A percentile compares a stretch with the other conserved stretches of the same genome.
phyloP scores from a whole-genome alignment of 2,888 invertebrate species.

The Oxytorus armatus region DNA sequence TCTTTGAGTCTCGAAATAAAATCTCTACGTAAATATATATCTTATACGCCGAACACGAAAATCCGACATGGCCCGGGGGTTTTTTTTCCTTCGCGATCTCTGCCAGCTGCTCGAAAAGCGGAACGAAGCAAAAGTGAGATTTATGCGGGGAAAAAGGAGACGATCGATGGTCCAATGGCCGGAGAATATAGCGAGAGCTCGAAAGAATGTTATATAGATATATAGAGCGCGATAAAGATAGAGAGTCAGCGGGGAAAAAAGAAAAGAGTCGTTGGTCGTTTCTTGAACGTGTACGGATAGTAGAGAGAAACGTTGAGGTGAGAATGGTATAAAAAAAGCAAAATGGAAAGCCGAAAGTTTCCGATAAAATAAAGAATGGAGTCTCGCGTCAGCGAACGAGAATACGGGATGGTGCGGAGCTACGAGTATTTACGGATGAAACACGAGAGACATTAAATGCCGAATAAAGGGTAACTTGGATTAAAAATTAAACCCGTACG shows the following conservation, averaged over 20 bases:
- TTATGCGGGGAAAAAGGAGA: slow-evolving; percentile 48
- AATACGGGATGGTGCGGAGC: not conserved
- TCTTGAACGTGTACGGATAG: slow-evolving; percentile 6
- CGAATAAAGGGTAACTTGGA: slow-evolving; percentile 27
- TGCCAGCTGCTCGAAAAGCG: slow-evolving; percentile 26
- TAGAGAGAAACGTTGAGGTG: slow-evolving; percentile 33
- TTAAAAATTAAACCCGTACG: slow-evolving; percentile 43
- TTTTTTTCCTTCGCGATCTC: slow-evolving; percentile 21
- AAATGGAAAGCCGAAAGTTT: slow-evolving; percentile 22
- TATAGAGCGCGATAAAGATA: slow-evolving; percentile 4
- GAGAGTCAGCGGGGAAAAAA: slow-evolving; percentile 2
- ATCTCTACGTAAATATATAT: not conserved
- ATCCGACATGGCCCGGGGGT: not conserved
- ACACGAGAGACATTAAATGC: not conserved
- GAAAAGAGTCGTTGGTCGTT: slow-evolving; percentile 2
- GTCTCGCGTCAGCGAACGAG: slow-evolving; percentile 4
- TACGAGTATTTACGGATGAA: slow-evolving; percentile 20
- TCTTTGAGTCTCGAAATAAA: slow-evolving; percentile 8
- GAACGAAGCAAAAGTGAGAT: slow-evolving; percentile 56
- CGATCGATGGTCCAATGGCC: slow-evolving; percentile 39
- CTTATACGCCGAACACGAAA: not conserved
- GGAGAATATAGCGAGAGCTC: slow-evolving; percentile 20
- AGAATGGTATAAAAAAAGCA: slow-evolving; percentile 5
- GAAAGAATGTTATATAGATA: slow-evolving; percentile 28
- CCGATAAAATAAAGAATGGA: slow-evolving; percentile 36